Conservation (phyloP, 2,797 vertebrate genomes). For the Manis crassicaudata region DNA sequence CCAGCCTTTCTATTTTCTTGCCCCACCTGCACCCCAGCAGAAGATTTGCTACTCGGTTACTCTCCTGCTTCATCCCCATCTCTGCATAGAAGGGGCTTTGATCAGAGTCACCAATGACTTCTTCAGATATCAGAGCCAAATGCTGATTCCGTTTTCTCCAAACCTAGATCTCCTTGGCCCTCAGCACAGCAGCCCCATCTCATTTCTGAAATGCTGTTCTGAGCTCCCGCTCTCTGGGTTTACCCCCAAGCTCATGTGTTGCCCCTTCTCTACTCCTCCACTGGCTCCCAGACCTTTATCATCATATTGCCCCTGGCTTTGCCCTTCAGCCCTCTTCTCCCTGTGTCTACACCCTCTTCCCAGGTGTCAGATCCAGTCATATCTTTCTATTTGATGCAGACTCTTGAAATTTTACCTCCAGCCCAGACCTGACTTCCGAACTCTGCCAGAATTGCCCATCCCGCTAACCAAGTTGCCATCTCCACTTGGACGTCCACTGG, state of each 20-base stretch:
- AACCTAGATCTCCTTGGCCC: accelerated
- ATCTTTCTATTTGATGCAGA: background rate
- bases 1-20: background rate
- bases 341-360: background rate
- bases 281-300: background rate
- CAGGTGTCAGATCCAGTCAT: accelerated
- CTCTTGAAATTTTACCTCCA: background rate
- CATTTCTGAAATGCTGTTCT: background rate
- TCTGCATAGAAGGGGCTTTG: background rate
- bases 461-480: background rate
- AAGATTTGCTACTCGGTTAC: background rate
- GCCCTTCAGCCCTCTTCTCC: background rate
- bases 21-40: too few species aligned
- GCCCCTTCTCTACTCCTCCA: background rate
- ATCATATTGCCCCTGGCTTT: accelerated
- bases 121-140: background rate
- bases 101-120: background rate
- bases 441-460: background rate
- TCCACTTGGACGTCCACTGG: background rate
- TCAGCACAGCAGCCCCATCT: background rate
- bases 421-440: background rate
- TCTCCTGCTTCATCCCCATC: too few species aligned
- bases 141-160: background rate
- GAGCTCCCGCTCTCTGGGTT: background rate
- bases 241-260: background rate